Conservation (phyloP, 2,797 vertebrate genomes). For the Syndactyla subalaris region DNA sequence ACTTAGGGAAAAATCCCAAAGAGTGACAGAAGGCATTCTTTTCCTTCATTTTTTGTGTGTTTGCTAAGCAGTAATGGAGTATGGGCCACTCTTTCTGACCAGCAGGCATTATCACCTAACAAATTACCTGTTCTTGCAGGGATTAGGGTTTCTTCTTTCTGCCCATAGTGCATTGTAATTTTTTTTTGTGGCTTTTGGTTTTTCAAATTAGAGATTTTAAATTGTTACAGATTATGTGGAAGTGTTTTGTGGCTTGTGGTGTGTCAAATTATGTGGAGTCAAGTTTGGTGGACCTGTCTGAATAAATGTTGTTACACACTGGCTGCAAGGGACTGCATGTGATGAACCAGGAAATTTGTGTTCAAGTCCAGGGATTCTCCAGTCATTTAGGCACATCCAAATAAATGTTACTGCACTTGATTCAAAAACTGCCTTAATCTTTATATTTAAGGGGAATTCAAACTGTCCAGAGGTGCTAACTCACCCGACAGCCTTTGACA, state of each 20-base stretch:
- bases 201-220: conserved; percentile 71
- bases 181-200: conserved; percentile 61
- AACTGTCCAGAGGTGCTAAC: conserved; percentile 46
- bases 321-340: neutral
- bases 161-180: conserved; percentile 34
- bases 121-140: conserved; percentile 47
- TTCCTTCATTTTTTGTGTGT: neutral
- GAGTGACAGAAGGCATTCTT: neutral
- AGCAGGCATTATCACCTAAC: neutral
- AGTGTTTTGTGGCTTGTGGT: conserved; percentile 71
- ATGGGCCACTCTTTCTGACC: neutral
- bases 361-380: neutral
- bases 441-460: conserved; percentile 30
- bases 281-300: conserved; percentile 51
- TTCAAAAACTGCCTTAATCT: conserved; percentile 20
- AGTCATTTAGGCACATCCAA: neutral
- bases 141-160: conserved; percentile 16
- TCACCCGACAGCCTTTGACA: conserved; percentile 18
- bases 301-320: conserved; percentile 11
- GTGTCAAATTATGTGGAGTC: conserved; percentile 27
- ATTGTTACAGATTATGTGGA: conserved; percentile 61
- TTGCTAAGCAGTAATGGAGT: neutral
- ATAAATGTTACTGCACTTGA: conserved; percentile 1
- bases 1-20: neutral
- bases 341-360: conserved; percentile 35